A percentile compares a stretch with the other conserved stretches of the same genome.
These are phyloP conservation scores for Enteromius viviparus DNA, from an alignment of 2,797 vertebrate species.

Conservation along the genomic window DNA sequence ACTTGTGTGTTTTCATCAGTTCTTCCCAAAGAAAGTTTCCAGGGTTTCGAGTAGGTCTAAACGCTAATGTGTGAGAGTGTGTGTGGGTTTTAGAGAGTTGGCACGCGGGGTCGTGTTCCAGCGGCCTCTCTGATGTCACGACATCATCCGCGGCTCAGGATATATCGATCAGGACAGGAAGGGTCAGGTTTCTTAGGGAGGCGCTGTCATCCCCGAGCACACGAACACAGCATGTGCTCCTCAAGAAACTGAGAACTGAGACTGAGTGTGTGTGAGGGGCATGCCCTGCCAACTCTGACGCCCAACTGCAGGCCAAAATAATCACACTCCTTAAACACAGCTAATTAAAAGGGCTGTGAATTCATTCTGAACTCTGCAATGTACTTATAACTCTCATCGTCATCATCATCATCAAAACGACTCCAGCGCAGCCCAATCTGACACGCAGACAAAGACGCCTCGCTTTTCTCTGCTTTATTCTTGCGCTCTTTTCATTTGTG, in stretches of 20 bases:
- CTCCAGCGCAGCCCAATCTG: slow-evolving; percentile 95
- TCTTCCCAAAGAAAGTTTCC: background rate
- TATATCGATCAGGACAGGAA: slow-evolving; percentile 87
- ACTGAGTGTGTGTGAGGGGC: slow-evolving; percentile 38
- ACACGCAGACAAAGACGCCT: slow-evolving; percentile 68
- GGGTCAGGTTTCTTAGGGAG: slow-evolving; percentile 84
- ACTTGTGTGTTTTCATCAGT: background rate
- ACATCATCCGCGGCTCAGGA: slow-evolving; percentile 91
- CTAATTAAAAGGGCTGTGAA: slow-evolving; percentile 99
- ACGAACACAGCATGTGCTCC: slow-evolving; percentile 57
- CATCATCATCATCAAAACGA: slow-evolving; percentile 99
- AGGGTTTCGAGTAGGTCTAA: background rate
- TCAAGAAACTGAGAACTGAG: slow-evolving; percentile 16
- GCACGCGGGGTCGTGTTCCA: slow-evolving; percentile 78
- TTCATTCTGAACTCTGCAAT: slow-evolving; percentile 97
- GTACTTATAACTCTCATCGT: slow-evolving; percentile 98
- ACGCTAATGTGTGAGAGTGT: background rate
- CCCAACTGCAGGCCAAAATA: slow-evolving; percentile 83
- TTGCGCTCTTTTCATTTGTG: slow-evolving; percentile 26
- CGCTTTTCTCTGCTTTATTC: slow-evolving; percentile 59
- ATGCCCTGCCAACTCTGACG: slow-evolving; percentile 79
- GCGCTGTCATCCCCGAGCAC: slow-evolving; percentile 68
- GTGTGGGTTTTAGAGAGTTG: slow-evolving; percentile 57
- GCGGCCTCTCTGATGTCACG: slow-evolving; percentile 89
- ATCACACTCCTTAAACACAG: slow-evolving; percentile 76